Base-by-base conservation (phyloP, 2,888 invertebrate species). In the Chrysotoxum bicinctum region DNA sequence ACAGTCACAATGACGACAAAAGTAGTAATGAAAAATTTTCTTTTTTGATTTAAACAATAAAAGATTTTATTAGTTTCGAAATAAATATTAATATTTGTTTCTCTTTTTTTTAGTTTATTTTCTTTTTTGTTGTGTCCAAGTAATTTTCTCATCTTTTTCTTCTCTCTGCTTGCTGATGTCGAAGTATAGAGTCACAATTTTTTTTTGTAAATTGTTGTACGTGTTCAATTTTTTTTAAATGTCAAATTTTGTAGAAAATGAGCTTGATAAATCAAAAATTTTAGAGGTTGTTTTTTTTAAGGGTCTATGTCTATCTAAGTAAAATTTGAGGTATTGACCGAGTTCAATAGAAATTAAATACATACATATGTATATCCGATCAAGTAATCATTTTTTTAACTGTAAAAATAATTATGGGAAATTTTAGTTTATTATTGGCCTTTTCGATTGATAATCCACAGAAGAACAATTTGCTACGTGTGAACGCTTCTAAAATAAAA, bases 1-100 rank as follows among this genome's bases (percentile, higher is more conserved):
- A 88, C 89, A 89, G 88, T 88, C 89, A 89, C 88, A 88, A 87
- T 88, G 89, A 89, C 88, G 89, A 88, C 83, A 89, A 89, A 89
- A 89, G 89, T 89, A 89, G 89, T 89, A 89, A 89, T 89, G 89
- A 89, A 89, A 89, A 89, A 89, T 88, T 87, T 82, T 83, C 32
- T 45, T 87, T 54, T 58, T 40, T 60, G 14, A 52, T 58, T 70
- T 69, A 56, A 54, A 58, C 10, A 35, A 58, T 50, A 23, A 60
- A 62, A 77, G 72, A 82, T 82, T 43, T 43, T 73, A 62, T 69
- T 62, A 74, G 72, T 83, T 81, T 74, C 12, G 16, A 62, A 74
- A 69, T 19, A 43, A 43, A 40, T 21, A 21, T 48, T 5, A 48
- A 21, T 48, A 40, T 35, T 37, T n/a, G n/a, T n/a, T n/a, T n/a